Conservation (phyloP, 2,797 vertebrate genomes). For the Sebastes minor region DNA sequence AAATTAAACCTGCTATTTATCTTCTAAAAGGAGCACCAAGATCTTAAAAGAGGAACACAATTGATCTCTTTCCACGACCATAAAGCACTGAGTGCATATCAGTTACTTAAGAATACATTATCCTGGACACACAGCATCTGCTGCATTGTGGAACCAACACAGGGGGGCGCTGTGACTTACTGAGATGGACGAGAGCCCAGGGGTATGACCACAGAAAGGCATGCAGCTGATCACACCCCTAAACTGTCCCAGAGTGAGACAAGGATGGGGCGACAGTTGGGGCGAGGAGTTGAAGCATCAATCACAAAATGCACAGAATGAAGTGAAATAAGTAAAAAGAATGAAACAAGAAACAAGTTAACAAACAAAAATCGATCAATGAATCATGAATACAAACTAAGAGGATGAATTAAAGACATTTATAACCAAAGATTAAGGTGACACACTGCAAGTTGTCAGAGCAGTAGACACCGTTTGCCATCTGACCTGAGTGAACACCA, state of each 20-base stretch:
- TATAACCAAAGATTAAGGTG: conserved; percentile 2
- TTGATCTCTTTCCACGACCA: neutral
- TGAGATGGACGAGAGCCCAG: conserved; percentile 80
- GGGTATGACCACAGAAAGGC: conserved; percentile 82
- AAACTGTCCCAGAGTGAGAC: conserved; percentile 84
- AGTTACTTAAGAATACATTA: conserved; percentile 26
- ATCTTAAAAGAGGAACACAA: neutral
- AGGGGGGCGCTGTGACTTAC: conserved; percentile 85
- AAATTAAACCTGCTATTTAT: neutral
- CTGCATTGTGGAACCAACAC: conserved; percentile 59
- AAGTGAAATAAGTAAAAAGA: conserved; percentile 24
- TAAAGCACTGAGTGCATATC: neutral
- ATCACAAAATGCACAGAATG: conserved; percentile 50
- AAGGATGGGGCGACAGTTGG: conserved; percentile 67
- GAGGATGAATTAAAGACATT: conserved; percentile 2
- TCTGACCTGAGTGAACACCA: conserved; percentile 98
- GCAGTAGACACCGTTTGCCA: neutral
- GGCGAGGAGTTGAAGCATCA: conserved; percentile 56
- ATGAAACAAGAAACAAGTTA: conserved; percentile 28
- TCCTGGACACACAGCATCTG: conserved; percentile 18
- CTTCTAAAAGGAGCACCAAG: neutral
- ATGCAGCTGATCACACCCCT: conserved; percentile 84
- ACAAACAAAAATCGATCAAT: conserved; percentile 19
- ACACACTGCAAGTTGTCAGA: neutral
- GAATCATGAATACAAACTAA: conserved; percentile 33